Evolutionary conservation across 2,888 invertebrate species (phyloP).

Genomic region (Caenorhabditis japonica): DNA sequence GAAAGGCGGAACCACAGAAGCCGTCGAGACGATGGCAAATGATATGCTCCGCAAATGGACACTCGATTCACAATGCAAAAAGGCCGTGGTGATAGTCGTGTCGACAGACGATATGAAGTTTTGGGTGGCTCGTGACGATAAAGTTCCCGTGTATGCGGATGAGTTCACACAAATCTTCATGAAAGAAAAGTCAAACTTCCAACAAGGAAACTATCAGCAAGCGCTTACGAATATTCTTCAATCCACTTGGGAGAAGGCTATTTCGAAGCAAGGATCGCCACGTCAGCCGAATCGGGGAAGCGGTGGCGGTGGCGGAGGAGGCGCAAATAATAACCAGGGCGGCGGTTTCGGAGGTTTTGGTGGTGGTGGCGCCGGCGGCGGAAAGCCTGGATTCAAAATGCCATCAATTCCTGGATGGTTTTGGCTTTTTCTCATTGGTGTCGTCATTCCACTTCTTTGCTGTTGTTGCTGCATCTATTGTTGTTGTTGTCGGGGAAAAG

Average conservation of each 20-base stretch:
- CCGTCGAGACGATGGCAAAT: slow-evolving; percentile 72
- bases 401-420: slow-evolving; percentile 62
- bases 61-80: slow-evolving; percentile 73
- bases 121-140: slow-evolving; percentile 73
- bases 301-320: slow-evolving; percentile 19
- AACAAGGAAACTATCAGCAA: slow-evolving; percentile 63
- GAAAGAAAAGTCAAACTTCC: slow-evolving; percentile 67
- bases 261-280: slow-evolving; percentile 66
- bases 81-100: slow-evolving; percentile 64
- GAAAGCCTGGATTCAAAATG: slow-evolving; percentile 48
- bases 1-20: slow-evolving; percentile 68
- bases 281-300: slow-evolving; percentile 41
- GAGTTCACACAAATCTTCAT: slow-evolving; percentile 72
- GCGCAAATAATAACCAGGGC: slow-evolving; percentile 23
- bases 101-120: slow-evolving; percentile 73
- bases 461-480: slow-evolving; percentile 74
- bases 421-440: slow-evolving; percentile 63
- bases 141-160: slow-evolving; percentile 71
- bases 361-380: slow-evolving; percentile 28
- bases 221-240: slow-evolving; percentile 70
- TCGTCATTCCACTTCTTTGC: slow-evolving; percentile 70
- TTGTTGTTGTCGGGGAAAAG: slow-evolving; percentile 71
- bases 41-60: slow-evolving; percentile 70
- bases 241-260: slow-evolving; percentile 65
- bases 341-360: slow-evolving; percentile 19